Percentiles rank a stretch among this genome's conserved stretches.
These are phyloP conservation scores for Cassiopea xamachana DNA, from an alignment of 30 jellyfish, hydroid and myxozoan species.

Conservation along the genomic window DNA sequence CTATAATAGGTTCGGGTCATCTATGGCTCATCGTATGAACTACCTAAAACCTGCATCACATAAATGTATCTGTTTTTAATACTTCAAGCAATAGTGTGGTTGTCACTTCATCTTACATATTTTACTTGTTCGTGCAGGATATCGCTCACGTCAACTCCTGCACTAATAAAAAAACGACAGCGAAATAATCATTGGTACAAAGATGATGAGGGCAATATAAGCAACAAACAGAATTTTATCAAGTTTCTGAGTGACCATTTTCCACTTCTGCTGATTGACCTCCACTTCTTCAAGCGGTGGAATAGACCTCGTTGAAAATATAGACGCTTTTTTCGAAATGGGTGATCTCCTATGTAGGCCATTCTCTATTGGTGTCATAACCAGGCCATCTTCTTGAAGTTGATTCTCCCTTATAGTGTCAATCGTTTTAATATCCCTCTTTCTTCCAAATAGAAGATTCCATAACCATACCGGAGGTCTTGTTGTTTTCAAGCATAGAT, in stretches of 20 bases:
- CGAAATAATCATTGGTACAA: conserved; percentile 27
- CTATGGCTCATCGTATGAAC: too few relatives aligned
- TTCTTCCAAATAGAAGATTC: conserved; percentile 29
- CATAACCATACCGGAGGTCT: conserved; percentile 68
- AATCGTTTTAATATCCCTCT: background rate
- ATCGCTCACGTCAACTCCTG: too few relatives aligned
- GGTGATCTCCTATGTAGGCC: conserved; percentile 11
- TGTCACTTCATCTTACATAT: too few relatives aligned
- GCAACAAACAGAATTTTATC: conserved; percentile 43
- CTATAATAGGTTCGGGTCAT: too few relatives aligned
- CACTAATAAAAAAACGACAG: background rate
- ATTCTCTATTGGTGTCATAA: conserved; percentile 9
- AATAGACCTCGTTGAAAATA: background rate
- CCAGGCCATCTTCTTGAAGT: conserved; percentile 32
- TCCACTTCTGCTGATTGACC: conserved; percentile 59
- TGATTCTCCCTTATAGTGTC: conserved; percentile 36
- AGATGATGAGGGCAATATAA: conserved; percentile 35
- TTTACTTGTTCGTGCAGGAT: too few relatives aligned
- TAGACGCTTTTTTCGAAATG: conserved; percentile 1
- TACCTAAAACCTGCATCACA: too few relatives aligned
- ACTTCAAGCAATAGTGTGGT: too few relatives aligned
- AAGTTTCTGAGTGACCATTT: conserved; percentile 21
- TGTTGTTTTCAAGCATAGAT: conserved; percentile 51
- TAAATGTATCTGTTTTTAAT: too few relatives aligned
- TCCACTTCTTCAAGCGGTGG: conserved; percentile 55